Percentiles rank a stretch among this genome's conserved stretches.
These are phyloP conservation scores for Mus caroli DNA, from an alignment of 2,797 vertebrate species.

Conservation along the genomic window DNA sequence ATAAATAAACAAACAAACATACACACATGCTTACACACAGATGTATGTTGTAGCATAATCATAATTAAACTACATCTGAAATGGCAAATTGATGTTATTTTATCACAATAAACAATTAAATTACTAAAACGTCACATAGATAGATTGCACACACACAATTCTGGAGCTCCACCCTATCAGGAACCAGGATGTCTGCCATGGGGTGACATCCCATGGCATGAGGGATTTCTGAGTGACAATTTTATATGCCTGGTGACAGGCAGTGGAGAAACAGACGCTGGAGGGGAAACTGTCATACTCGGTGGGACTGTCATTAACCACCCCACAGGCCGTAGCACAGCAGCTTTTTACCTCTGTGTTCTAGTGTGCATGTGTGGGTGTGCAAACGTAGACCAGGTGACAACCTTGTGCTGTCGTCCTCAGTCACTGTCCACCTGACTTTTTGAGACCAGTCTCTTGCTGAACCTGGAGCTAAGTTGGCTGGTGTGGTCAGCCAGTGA, in stretches of 20 bases:
- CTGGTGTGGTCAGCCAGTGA: neutral
- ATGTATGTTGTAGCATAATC: neutral
- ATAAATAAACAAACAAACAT: no score
- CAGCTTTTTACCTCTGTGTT: neutral
- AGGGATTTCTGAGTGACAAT: slow-evolving; percentile 15
- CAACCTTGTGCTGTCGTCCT: neutral
- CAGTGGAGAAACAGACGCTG: neutral
- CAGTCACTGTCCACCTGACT: neutral
- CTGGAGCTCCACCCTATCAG: neutral
- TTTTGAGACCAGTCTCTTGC: neutral
- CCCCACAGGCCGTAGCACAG: neutral
- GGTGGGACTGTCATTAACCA: neutral
- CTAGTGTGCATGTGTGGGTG: no score
- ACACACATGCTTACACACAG: neutral
- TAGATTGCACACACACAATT: neutral
- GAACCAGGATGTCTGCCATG: neutral
- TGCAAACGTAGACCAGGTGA: neutral
- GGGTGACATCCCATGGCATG: neutral
- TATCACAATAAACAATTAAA: slow-evolving; percentile 33
- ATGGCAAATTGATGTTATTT: neutral
- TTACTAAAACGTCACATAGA: neutral
- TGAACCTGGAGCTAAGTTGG: neutral
- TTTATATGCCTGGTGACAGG: neutral
- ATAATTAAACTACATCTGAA: neutral
- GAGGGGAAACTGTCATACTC: neutral